A percentile compares a stretch with the other conserved stretches of the same genome.
These are phyloP conservation scores for Zoanthus gigantus DNA, from an alignment of 92 coral and sea anemone genomes.

Conservation along the genomic window DNA sequence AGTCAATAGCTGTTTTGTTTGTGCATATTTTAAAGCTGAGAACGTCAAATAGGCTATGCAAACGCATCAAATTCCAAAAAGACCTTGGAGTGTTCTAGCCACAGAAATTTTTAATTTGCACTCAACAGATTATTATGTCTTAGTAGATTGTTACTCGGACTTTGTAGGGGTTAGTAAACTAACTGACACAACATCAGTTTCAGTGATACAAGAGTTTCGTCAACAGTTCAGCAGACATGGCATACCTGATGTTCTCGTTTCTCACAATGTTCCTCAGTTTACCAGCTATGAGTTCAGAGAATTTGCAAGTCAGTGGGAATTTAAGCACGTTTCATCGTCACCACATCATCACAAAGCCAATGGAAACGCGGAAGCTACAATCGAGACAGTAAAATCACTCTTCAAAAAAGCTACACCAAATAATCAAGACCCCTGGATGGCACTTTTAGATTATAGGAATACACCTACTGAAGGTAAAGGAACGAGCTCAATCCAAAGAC, in stretches of 20 bases:
- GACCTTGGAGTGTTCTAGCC: constrained; percentile 66
- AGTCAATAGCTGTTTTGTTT: constrained; percentile 47
- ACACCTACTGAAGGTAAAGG: constrained; percentile 16
- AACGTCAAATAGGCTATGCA: constrained; percentile 58
- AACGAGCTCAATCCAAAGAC: constrained; percentile 14
- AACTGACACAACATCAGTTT: constrained; percentile 50
- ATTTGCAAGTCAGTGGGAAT: constrained; percentile 57
- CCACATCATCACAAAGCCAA: background rate
- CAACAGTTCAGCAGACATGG: constrained; percentile 62
- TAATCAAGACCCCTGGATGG: constrained; percentile 64
- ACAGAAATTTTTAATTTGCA: constrained; percentile 58
- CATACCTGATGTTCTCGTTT: constrained; percentile 63
- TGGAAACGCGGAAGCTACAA: background rate
- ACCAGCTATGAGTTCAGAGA: constrained; percentile 49
- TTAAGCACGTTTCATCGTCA: constrained; percentile 18
- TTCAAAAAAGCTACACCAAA: constrained; percentile 67
- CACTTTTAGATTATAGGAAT: constrained; percentile 24
- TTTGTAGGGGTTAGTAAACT: constrained; percentile 58
- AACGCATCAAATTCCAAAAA: constrained; percentile 57
- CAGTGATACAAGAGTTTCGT: constrained; percentile 58
- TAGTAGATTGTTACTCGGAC: constrained; percentile 70
- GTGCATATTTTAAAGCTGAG: constrained; percentile 51
- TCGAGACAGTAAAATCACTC: constrained; percentile 53
- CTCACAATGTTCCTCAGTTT: constrained; percentile 65
- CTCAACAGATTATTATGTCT: constrained; percentile 51